Evolutionary conservation across 2,113 vertebrate genomes (phyloP).

Genomic region (Recurvirostra avosetta): DNA sequence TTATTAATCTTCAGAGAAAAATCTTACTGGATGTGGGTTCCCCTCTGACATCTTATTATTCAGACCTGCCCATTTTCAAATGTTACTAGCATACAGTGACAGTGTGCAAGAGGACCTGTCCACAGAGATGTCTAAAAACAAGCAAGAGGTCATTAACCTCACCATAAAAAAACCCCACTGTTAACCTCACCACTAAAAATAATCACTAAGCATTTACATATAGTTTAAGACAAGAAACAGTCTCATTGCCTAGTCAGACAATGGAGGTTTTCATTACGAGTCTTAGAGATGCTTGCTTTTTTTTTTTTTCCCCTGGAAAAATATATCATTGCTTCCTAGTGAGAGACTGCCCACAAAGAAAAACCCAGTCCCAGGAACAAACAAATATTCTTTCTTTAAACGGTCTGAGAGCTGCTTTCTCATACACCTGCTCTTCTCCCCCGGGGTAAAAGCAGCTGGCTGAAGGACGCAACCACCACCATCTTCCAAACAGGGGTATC

Average conservation of each 20-base stretch:
- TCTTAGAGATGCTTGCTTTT: not conserved
- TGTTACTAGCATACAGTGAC: not conserved
- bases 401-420: not conserved
- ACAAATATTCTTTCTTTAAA: not conserved
- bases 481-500: not conserved
- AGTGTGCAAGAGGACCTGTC: not conserved
- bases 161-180: not conserved
- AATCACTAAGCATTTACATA: not conserved
- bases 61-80: not conserved
- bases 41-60: not conserved
- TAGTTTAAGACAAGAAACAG: not conserved
- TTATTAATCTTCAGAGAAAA: not conserved
- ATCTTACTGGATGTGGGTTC: not conserved
- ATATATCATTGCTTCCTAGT: not conserved
- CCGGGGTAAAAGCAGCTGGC: not conserved
- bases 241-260: not conserved
- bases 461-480: not conserved
- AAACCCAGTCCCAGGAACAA: not conserved
- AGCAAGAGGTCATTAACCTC: not conserved
- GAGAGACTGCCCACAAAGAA: not conserved
- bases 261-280: not conserved
- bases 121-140: not conserved
- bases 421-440: not conserved
- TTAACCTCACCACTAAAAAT: not conserved
- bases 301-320: not conserved